Percentiles rank a stretch among this genome's conserved stretches.
These are phyloP conservation scores for Meloe dianella DNA, from an alignment of 2,888 invertebrate species.

Conservation along the genomic window DNA sequence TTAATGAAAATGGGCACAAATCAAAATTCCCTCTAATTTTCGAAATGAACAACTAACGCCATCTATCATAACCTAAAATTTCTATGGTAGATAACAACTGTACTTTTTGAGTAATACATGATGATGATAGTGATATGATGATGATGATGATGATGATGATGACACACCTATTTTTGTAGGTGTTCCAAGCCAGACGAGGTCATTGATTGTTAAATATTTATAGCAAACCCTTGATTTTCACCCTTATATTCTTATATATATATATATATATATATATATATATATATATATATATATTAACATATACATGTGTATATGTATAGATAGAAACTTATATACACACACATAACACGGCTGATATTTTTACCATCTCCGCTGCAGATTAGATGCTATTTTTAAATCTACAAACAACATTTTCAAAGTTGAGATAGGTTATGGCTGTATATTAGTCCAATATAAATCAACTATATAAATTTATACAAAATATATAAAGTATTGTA, in stretches of 20 bases:
- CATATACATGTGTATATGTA: background rate
- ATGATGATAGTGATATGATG: too few relatives aligned
- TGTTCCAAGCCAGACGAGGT: slow-evolving; percentile 28
- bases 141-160: background rate
- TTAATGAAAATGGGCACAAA: too few relatives aligned
- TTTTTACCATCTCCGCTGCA: slow-evolving; percentile 43
- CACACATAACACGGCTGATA: slow-evolving; percentile 14
- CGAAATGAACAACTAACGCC: background rate
- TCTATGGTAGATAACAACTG: background rate
- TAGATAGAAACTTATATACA: background rate
- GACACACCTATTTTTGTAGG: slow-evolving; percentile 29
- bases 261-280: too few relatives aligned
- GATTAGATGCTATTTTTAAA: slow-evolving; percentile 58
- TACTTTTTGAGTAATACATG: slow-evolving; percentile 4
- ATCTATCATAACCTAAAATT: background rate
- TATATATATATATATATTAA: too few relatives aligned
- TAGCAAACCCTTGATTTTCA: background rate
- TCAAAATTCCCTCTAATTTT: background rate
- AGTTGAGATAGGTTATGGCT: slow-evolving; percentile 60
- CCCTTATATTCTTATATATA: too few relatives aligned
- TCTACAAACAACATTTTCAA: slow-evolving; percentile 58
- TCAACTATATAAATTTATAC: slow-evolving; percentile 28
- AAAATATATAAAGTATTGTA: slow-evolving; percentile 31
- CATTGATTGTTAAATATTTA: slow-evolving; percentile 13
- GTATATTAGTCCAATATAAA: slow-evolving; percentile 46